A percentile compares a stretch with the other conserved stretches of the same genome.
phyloP scores from a whole-genome alignment of 2,113 vertebrate genomes.

The Oostethus manadensis region DNA sequence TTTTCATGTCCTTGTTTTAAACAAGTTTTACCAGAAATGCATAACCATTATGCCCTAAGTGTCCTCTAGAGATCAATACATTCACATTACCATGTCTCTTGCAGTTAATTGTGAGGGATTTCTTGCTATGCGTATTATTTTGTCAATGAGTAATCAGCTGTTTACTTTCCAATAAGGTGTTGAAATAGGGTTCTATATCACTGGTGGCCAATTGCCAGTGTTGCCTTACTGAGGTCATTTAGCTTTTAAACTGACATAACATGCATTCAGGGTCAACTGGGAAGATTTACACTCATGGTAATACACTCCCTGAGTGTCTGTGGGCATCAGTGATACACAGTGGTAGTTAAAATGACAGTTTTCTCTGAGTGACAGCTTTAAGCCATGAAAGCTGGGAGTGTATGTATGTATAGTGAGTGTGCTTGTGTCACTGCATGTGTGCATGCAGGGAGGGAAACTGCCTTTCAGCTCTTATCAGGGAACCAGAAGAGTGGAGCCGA shows the following conservation, averaged over 20 bases:
- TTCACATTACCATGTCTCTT: slow-evolving; percentile 16
- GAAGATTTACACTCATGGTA: slow-evolving; percentile 4
- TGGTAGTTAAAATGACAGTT: slow-evolving; percentile 40
- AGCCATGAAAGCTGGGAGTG: slow-evolving; percentile 26
- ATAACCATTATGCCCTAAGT: slow-evolving; percentile 1
- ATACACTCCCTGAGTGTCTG: slow-evolving; percentile 13
- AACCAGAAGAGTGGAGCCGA: slow-evolving; percentile 44
- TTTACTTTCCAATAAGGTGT: slow-evolving; percentile 32
- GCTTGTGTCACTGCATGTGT: slow-evolving; percentile 15
- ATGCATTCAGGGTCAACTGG: slow-evolving; percentile 15
- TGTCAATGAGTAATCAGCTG: slow-evolving; percentile 27
- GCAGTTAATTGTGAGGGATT: slow-evolving; percentile 36
- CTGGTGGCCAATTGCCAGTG: slow-evolving; percentile 10
- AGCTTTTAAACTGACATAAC: slow-evolving; percentile 15
- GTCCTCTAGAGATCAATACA: slow-evolving; percentile 13
- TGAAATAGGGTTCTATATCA: slow-evolving; percentile 21
- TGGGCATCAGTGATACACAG: slow-evolving; percentile 39
- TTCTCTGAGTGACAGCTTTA: slow-evolving; percentile 44
- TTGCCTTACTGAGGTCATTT: slow-evolving; percentile 20
- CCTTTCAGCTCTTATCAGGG: slow-evolving; percentile 58
- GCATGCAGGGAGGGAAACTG: neutral
- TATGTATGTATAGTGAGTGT: slow-evolving; percentile 7
- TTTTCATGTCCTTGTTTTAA: neutral
- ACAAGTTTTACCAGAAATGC: slow-evolving; percentile 2
- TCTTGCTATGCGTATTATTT: slow-evolving; percentile 27